Conservation (phyloP, 53 echinoderm and acorn worm genomes). For the Mesocentrotus franciscanus region DNA sequence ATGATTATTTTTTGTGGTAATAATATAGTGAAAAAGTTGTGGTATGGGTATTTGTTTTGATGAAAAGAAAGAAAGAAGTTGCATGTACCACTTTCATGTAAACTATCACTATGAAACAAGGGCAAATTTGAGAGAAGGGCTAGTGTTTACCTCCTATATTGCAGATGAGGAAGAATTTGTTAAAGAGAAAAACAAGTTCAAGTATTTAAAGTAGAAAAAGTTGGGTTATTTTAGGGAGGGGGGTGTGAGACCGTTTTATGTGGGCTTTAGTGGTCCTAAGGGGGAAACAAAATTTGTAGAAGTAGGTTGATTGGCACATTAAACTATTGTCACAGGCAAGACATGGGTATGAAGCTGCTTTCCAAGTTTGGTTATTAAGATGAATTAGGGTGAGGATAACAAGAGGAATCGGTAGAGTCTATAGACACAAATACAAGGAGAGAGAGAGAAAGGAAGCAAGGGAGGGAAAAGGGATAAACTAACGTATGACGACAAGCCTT, state of each 20-base stretch:
- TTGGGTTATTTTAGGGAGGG: constrained; percentile 17
- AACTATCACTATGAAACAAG: no score
- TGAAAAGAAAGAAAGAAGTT: neutral
- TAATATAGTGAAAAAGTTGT: neutral
- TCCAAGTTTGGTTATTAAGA: constrained; percentile 43
- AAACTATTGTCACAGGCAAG: constrained; percentile 15
- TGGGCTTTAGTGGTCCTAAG: neutral
- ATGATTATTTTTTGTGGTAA: neutral
- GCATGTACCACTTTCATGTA: no score
- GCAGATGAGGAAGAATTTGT: neutral
- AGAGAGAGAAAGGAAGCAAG: neutral
- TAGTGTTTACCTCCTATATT: neutral
- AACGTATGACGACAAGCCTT: constrained; percentile 22
- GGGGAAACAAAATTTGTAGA: constrained; percentile 12
- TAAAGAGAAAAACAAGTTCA: neutral
- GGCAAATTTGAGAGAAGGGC: neutral
- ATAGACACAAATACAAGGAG: constrained; percentile 58
- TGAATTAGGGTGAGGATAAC: constrained; percentile 56
- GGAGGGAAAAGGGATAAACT: constrained; percentile 11
- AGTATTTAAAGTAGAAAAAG: neutral
- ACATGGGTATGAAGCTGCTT: neutral
- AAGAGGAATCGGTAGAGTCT: constrained; percentile 46
- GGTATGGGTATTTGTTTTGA: neutral
- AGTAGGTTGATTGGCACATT: constrained; percentile 65
- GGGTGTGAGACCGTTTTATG: constrained; percentile 21